These are phyloP conservation scores for human DNA, from an alignment of 2,113 vertebrate genomes.

Conservation along the genomic window DNA sequence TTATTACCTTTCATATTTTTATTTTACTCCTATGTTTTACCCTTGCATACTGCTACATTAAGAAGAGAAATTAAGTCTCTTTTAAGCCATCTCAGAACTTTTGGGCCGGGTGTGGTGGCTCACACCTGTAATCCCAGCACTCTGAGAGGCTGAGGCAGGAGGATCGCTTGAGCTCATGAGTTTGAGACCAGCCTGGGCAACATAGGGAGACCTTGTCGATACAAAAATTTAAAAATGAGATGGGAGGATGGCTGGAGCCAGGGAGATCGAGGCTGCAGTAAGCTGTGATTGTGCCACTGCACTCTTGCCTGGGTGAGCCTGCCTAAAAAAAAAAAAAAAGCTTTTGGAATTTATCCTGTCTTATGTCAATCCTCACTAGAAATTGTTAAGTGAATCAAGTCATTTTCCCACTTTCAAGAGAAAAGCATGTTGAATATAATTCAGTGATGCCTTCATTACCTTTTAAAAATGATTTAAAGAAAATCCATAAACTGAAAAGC, in stretches of 20 bases:
- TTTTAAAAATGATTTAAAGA: neutral
- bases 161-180: no score
- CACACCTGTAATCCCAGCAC: no score
- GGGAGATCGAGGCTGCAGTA: neutral
- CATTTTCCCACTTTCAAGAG: neutral
- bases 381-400: neutral
- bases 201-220: no score
- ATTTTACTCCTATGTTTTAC: neutral
- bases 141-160: no score
- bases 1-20: neutral
- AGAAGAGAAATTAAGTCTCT: neutral
- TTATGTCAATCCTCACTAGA: neutral
- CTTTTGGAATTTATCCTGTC: neutral
- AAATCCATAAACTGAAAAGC: neutral
- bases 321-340: neutral
- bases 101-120: neutral
- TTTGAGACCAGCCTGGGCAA: no score
- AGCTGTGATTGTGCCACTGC: neutral
- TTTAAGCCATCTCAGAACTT: neutral
- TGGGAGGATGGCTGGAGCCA: no score
- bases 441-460: neutral
- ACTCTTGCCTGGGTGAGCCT: no score
- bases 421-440: neutral
- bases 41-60: neutral
- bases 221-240: no score